Evolutionary conservation across 2,113 vertebrate species (phyloP).

Genomic region (Hippoglossus stenolepis): DNA sequence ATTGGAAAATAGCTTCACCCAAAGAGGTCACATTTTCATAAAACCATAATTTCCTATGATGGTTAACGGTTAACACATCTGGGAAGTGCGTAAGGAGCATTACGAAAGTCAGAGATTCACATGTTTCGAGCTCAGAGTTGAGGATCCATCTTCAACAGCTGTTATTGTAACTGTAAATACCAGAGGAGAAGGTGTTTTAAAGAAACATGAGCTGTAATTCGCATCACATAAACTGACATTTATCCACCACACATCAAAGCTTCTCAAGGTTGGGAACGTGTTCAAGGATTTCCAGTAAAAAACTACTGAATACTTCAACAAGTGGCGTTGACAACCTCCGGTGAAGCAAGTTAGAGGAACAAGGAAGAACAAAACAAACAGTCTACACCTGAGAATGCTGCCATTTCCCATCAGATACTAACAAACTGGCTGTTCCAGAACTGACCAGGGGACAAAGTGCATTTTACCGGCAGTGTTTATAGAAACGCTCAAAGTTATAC

Average conservation of each 20-base stretch:
- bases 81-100: not conserved
- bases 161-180: not conserved
- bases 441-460: too few species aligned
- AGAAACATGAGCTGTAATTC: not conserved
- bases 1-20: too few species aligned
- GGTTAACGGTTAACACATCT: too few species aligned
- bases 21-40: too few species aligned
- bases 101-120: not conserved
- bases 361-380: not conserved
- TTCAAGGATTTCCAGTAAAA: constrained; percentile 32
- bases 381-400: too few species aligned
- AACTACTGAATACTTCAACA: not conserved
- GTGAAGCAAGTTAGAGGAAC: not conserved
- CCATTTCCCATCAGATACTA: too few species aligned
- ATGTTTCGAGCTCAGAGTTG: not conserved
- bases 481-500: too few species aligned
- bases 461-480: too few species aligned
- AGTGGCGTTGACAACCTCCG: constrained; percentile 6
- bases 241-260: not conserved
- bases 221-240: not conserved
- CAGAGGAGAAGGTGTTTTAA: not conserved
- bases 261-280: not conserved
- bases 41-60: too few species aligned
- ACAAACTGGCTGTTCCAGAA: too few species aligned
- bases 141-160: too few species aligned